These are phyloP conservation scores for Euphysa ruthae DNA, from an alignment of 30 jellyfish, hydroid and myxozoan genomes.

Conservation along the genomic window DNA sequence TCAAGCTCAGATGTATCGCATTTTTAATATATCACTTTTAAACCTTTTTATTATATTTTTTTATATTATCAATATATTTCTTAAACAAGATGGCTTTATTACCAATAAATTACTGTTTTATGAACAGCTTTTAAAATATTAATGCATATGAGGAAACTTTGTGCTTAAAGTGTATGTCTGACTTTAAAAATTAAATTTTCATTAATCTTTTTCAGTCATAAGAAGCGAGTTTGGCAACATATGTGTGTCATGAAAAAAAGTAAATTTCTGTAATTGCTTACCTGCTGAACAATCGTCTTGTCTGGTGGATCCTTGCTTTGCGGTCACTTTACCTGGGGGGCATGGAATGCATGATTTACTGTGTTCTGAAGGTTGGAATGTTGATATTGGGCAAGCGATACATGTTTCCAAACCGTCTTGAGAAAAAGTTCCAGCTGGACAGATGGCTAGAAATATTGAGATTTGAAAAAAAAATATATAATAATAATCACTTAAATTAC, in stretches of 20 bases:
- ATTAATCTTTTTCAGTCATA: not conserved
- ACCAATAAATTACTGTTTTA: too few relatives aligned
- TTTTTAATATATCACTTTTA: too few relatives aligned
- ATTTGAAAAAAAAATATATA: too few relatives aligned
- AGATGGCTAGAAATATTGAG: conserved; percentile 66
- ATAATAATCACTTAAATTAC: too few relatives aligned
- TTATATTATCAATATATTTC: too few relatives aligned
- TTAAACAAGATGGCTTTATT: too few relatives aligned
- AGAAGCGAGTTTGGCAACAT: not conserved
- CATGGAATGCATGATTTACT: conserved; percentile 71
- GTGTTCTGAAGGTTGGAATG: conserved; percentile 57
- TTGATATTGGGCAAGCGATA: conserved; percentile 68
- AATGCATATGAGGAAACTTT: too few relatives aligned
- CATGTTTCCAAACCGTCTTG: conserved; percentile 79
- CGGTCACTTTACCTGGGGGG: conserved; percentile 77
- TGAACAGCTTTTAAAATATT: too few relatives aligned
- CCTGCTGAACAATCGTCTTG: conserved; percentile 40
- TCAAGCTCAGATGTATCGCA: too few relatives aligned
- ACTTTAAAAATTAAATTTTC: not conserved
- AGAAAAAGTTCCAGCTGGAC: conserved; percentile 86
- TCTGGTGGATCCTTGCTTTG: conserved; percentile 39
- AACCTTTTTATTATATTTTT: too few relatives aligned
- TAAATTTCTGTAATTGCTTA: conserved; percentile 21
- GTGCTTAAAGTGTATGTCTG: not conserved
- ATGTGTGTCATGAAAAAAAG: not conserved